Percentiles rank a stretch among this genome's conserved stretches.
Evolutionary conservation across 2,888 invertebrate species (phyloP).

Genomic region (Agrotis puta): DNA sequence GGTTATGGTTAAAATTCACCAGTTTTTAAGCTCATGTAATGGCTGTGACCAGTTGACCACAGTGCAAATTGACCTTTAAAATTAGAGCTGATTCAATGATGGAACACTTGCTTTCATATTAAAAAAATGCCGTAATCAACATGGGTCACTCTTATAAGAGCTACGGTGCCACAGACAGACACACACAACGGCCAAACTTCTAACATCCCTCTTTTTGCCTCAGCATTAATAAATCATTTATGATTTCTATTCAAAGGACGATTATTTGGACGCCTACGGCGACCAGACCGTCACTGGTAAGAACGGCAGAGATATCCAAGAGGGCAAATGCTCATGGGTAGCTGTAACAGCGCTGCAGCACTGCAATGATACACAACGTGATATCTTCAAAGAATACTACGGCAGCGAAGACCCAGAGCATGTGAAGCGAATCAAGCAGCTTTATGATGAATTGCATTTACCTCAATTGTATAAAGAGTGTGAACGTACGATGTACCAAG

Average conservation of each 20-base stretch:
- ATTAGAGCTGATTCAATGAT: too few relatives aligned
- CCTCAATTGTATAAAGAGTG: conserved; percentile 33
- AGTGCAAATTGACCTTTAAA: too few relatives aligned
- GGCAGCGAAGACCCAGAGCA: conserved; percentile 92
- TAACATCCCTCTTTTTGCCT: too few relatives aligned
- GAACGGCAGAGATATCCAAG: conserved; percentile 96
- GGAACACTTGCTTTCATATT: neutral
- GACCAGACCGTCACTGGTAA: conserved; percentile 32
- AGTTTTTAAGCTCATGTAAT: too few relatives aligned
- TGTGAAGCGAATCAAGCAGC: conserved; percentile 81
- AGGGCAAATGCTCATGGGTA: conserved; percentile 98
- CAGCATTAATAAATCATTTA: neutral
- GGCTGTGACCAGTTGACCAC: too few relatives aligned
- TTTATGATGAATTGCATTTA: conserved; percentile 92
- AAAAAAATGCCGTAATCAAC: neutral
- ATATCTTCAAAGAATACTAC: conserved; percentile 91
- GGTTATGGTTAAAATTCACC: too few relatives aligned
- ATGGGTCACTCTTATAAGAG: too few relatives aligned
- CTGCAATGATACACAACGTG: conserved; percentile 92
- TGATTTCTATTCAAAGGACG: conserved; percentile 34
- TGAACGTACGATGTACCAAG: conserved; percentile 15
- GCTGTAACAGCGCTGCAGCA: conserved; percentile 95
- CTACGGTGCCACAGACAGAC: too few relatives aligned
- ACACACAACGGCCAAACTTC: too few relatives aligned
- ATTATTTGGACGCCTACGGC: conserved; percentile 39